A percentile compares a stretch with the other conserved stretches of the same genome.
Evolutionary conservation across 2,113 vertebrate species (phyloP).

Genomic region (Melanocharis versteri): DNA sequence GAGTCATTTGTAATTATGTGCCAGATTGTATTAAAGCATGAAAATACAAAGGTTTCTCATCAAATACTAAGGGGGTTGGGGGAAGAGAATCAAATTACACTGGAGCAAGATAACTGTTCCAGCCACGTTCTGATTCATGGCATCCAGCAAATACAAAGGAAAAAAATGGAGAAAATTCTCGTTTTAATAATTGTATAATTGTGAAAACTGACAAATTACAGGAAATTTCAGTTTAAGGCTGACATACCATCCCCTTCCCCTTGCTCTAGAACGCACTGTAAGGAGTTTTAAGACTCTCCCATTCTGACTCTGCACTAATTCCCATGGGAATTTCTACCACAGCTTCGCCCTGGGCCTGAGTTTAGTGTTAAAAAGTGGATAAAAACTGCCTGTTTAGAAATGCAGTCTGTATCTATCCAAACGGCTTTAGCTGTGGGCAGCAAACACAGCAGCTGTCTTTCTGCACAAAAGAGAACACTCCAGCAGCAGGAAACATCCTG

Average conservation of each 20-base stretch:
- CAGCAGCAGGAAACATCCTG: background rate
- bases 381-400: background rate
- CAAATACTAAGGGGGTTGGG: slow-evolving; percentile 38
- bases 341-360: background rate
- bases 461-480: background rate
- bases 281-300: background rate
- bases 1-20: slow-evolving; percentile 76
- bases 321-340: background rate
- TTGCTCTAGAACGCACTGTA: background rate
- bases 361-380: background rate
- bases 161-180: background rate
- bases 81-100: slow-evolving; percentile 61
- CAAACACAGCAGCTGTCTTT: background rate
- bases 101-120: slow-evolving; percentile 57
- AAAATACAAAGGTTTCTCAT: slow-evolving; percentile 72
- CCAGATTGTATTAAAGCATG: slow-evolving; percentile 76
- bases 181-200: slow-evolving; percentile 28
- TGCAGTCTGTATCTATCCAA: background rate
- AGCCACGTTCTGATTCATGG: slow-evolving; percentile 46
- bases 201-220: slow-evolving; percentile 31
- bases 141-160: slow-evolving; percentile 25
- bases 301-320: background rate
- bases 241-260: background rate
- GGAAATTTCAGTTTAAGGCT: slow-evolving; percentile 14
- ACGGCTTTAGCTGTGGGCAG: background rate